Conservation (phyloP, 2,888 invertebrate genomes). For the Rhamphomyia laevipes region DNA sequence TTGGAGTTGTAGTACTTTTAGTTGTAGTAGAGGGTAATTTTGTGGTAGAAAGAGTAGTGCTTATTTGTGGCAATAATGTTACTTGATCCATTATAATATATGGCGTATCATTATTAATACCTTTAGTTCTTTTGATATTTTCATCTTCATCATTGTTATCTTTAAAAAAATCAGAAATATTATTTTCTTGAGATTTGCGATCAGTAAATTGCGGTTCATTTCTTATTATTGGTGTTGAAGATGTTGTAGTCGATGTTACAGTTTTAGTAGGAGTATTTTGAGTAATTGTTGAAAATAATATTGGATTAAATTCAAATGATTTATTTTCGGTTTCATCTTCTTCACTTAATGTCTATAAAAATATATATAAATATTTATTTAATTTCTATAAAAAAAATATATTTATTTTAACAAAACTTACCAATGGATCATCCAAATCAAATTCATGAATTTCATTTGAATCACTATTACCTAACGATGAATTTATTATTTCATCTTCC, state of each 20-base stretch:
- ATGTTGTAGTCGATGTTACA: slow-evolving; percentile 12
- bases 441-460: not conserved
- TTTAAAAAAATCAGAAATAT: slow-evolving; percentile 12
- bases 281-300: not conserved
- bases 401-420: not conserved
- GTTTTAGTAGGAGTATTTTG: not conserved
- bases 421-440: not conserved
- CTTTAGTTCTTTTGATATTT: slow-evolving; percentile 5
- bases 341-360: not conserved
- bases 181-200: slow-evolving; percentile 13
- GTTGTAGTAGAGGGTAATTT: slow-evolving; percentile 6
- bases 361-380: not conserved
- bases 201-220: slow-evolving; percentile 6
- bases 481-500: too few species aligned
- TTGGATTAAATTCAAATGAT: not conserved
- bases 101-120: slow-evolving; percentile 5
- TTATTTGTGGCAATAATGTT: not conserved
- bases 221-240: slow-evolving; percentile 33
- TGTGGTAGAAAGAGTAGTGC: slow-evolving; percentile 7
- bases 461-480: not conserved
- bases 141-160: slow-evolving; percentile 10
- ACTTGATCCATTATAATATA: slow-evolving; percentile 8
- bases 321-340: not conserved
- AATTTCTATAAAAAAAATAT: not conserved
- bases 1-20: not conserved